A percentile compares a stretch with the other conserved stretches of the same genome.
These are phyloP conservation scores for Torymus texanus DNA, from an alignment of 2,888 invertebrate species.

Conservation along the genomic window DNA sequence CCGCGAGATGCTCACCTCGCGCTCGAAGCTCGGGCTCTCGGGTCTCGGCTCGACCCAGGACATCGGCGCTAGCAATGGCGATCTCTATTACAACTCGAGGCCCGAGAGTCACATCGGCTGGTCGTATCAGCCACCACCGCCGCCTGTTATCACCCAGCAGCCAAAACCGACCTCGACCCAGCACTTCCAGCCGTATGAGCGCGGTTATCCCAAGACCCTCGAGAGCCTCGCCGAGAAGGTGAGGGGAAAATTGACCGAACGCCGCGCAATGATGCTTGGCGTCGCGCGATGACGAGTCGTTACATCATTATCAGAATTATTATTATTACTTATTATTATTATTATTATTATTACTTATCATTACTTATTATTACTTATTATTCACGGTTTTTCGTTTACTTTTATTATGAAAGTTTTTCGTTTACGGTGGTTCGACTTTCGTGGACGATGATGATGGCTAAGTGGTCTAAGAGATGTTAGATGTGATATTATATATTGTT, in stretches of 20 bases:
- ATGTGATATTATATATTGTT: no score
- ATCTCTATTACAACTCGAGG: slow-evolving; percentile 89
- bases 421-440: slow-evolving; percentile 22
- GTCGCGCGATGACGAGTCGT: neutral
- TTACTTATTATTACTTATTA: neutral
- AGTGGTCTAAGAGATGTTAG: no score
- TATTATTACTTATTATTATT: slow-evolving; percentile 2
- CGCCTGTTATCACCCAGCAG: slow-evolving; percentile 93
- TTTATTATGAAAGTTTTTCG: neutral
- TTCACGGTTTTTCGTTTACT: neutral
- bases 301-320: neutral
- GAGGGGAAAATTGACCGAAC: slow-evolving; percentile 58
- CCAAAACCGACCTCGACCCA: slow-evolving; percentile 85
- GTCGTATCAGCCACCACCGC: slow-evolving; percentile 85
- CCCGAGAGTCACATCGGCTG: slow-evolving; percentile 75
- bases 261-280: neutral
- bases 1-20: slow-evolving; percentile 85
- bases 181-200: slow-evolving; percentile 91
- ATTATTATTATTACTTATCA: neutral
- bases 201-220: slow-evolving; percentile 89
- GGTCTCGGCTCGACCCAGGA: slow-evolving; percentile 76
- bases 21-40: slow-evolving; percentile 85
- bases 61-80: slow-evolving; percentile 78
- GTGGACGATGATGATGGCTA: no score
- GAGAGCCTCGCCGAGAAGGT: slow-evolving; percentile 93